phyloP scores from a whole-genome alignment of 2,888 invertebrate genomes.

The Cordilura impudica region DNA sequence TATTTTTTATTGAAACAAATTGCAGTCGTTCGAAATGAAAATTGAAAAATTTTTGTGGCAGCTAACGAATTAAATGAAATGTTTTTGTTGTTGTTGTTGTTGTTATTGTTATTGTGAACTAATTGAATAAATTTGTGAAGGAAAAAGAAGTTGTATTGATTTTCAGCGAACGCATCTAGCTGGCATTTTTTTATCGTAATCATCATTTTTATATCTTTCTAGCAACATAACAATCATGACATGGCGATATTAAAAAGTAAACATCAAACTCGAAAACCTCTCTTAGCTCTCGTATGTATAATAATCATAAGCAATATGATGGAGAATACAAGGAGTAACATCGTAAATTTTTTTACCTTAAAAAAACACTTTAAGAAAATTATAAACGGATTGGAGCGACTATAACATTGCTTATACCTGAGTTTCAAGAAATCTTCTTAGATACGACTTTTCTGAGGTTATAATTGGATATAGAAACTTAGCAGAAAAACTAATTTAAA shows the following conservation, averaged over 20 bases:
- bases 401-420: too few species aligned
- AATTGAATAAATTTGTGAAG: not conserved
- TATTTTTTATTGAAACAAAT: conserved; percentile 45
- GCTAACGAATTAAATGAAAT: conserved; percentile 8
- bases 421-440: too few species aligned
- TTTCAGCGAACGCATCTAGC: not conserved
- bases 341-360: too few species aligned
- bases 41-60: not conserved
- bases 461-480: too few species aligned
- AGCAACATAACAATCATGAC: conserved; percentile 32
- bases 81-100: not conserved
- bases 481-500: too few species aligned
- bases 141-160: not conserved
- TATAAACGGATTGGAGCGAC: too few species aligned
- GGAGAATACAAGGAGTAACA: too few species aligned
- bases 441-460: too few species aligned
- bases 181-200: conserved; percentile 16
- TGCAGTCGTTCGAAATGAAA: not conserved
- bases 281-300: not conserved
- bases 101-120: too few species aligned
- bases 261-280: conserved; percentile 37
- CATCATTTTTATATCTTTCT: conserved; percentile 19
- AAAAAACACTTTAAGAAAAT: too few species aligned
- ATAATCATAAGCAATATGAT: too few species aligned
- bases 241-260: conserved; percentile 38